Base-by-base conservation (phyloP, 2,797 vertebrate genomes). In the Acrocephalus scirpaceus region DNA sequence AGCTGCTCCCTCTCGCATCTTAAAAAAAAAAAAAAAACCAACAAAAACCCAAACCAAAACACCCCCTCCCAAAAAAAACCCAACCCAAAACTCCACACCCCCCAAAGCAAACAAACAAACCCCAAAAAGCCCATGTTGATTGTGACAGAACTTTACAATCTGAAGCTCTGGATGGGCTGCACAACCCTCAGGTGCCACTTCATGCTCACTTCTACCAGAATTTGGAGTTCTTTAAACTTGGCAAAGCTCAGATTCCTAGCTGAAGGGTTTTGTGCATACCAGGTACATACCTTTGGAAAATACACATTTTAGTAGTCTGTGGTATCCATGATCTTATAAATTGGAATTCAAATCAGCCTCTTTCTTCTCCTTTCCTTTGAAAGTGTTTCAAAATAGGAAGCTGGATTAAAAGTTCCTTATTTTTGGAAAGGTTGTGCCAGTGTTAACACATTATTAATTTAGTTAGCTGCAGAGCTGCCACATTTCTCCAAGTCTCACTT, bases 311-410 rank as follows among this genome's bases (percentile, higher is more conserved):
- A 48, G 26, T 80, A 47, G 29, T 42, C 47, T 54, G 11, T 66
- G 75, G 15, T 64, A 30, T 67, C 53, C 7, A 1, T 67, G 61
- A 4, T 67, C 53, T 74, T 71, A 42, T 50, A 74, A 47, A 74
- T 42, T 47, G n/a, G 34, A 40, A 15, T 78, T 86, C 42, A 58
- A 48, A 84, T 51, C 58, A 75, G 22, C 44, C 51, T 80, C 45
- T 72, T 81, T 42, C 42, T 58, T 57, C 40, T 86, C n/a, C 38
- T 71, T 62, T 25, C 12, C 29, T 45, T 72, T 65, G 57, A 11
- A 86, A 83, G 15, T 36, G 22, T 75, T 95, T 89, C 56, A 54
- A 40, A 85, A 40, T 54, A 65, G 42, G 57, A 86, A 64, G 26
- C 32, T 86, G 58, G 45, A 30, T 75, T 84, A 19, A 47, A 90